These are phyloP conservation scores for Aspidoscelis tigris DNA, from an alignment of 2,113 vertebrate species.

Conservation along the genomic window DNA sequence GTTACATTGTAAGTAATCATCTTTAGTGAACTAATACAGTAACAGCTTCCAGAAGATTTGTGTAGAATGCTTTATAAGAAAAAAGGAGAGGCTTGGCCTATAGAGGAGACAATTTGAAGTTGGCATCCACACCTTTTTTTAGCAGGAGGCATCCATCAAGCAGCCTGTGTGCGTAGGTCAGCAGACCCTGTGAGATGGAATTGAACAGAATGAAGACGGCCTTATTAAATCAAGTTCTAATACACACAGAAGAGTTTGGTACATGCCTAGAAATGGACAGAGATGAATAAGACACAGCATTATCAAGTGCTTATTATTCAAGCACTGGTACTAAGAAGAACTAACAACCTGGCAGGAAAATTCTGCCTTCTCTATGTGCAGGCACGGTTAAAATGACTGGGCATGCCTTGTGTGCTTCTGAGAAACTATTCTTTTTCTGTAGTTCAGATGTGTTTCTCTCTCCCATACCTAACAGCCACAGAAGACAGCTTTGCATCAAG, in stretches of 20 bases:
- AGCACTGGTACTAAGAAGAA: conserved; percentile 2
- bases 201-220: conserved; percentile 30
- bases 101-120: too few relatives aligned
- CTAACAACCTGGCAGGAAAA: conserved; percentile 4
- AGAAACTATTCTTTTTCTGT: not conserved
- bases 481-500: not conserved
- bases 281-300: conserved; percentile 20
- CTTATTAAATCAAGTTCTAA: conserved; percentile 35
- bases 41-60: too few relatives aligned
- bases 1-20: too few relatives aligned
- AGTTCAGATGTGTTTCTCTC: not conserved
- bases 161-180: too few relatives aligned
- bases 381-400: conserved; percentile 19
- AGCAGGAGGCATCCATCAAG: too few relatives aligned
- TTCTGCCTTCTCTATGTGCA: conserved; percentile 21
- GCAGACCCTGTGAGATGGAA: not conserved
- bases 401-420: not conserved
- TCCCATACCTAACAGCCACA: not conserved
- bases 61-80: too few relatives aligned
- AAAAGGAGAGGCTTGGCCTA: too few relatives aligned
- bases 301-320: conserved; percentile 37
- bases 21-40: too few relatives aligned
- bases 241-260: conserved; percentile 11
- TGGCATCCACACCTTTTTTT: too few relatives aligned
- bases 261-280: conserved; percentile 23